A percentile compares a stretch with the other conserved stretches of the same genome.
Evolutionary conservation across 2,888 invertebrate genomes (phyloP).

Genomic region (Athetis lepigone): DNA sequence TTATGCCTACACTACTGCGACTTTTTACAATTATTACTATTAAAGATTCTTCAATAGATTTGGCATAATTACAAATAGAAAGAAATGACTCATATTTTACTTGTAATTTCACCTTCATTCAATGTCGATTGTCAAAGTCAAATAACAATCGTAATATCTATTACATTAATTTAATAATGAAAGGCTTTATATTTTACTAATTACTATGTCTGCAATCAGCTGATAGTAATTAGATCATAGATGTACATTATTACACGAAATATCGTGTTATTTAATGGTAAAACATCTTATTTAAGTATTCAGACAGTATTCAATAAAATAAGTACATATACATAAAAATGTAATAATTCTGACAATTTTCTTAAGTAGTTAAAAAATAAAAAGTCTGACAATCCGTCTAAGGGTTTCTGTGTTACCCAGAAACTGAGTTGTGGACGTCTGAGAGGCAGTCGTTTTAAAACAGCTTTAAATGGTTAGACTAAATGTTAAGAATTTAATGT

Average conservation of each 20-base stretch:
- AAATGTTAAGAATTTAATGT: no score
- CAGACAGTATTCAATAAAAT: background rate
- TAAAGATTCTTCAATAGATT: no score
- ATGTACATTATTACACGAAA: background rate
- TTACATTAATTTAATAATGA: background rate
- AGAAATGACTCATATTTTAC: background rate
- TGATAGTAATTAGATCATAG: constrained; percentile 1
- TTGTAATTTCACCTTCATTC: background rate
- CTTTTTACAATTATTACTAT: no score
- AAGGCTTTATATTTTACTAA: constrained; percentile 11
- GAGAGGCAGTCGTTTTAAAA: no score
- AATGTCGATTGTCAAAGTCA: background rate
- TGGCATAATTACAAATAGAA: background rate
- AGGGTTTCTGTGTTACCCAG: no score
- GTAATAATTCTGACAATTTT: no score
- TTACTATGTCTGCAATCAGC: background rate
- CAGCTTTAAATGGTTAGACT: no score
- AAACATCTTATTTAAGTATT: background rate
- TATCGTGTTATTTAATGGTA: background rate
- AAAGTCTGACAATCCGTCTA: no score
- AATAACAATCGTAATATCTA: background rate
- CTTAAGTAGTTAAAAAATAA: no score
- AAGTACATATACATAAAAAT: background rate
- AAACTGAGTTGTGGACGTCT: no score
- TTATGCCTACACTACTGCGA: no score